Percentiles rank a stretch among this genome's conserved stretches.
Conservation (phyloP, 2,113 vertebrate genomes). For the Trematomus loennbergii region DNA sequence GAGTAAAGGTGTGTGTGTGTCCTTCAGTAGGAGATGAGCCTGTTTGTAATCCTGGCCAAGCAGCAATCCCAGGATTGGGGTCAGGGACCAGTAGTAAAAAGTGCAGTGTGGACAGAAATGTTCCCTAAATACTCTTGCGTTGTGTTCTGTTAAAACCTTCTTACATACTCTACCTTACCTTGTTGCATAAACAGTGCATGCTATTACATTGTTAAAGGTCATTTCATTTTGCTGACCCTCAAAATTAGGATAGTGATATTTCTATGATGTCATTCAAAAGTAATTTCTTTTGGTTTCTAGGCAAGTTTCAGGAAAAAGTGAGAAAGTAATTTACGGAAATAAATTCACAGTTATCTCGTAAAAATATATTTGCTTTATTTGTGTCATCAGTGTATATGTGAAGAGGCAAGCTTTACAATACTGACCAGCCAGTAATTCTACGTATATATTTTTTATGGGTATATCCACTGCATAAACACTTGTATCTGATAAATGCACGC, state of each 20-base stretch:
- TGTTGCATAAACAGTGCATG: not conserved
- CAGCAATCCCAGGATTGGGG: conserved; percentile 86
- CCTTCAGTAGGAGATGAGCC: conserved; percentile 76
- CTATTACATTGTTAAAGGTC: not conserved
- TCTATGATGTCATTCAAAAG: too few relatives aligned
- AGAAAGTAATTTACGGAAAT: not conserved
- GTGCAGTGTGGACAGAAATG: conserved; percentile 79
- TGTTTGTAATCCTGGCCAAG: conserved; percentile 78
- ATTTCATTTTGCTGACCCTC: not conserved
- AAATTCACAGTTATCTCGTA: conserved; percentile 45
- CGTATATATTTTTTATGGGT: not conserved
- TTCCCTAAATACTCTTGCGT: conserved; percentile 56
- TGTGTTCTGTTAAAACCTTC: conserved; percentile 62
- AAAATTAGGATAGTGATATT: not conserved
- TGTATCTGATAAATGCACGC: conserved; percentile 18
- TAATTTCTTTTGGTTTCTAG: not conserved
- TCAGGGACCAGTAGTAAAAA: conserved; percentile 81
- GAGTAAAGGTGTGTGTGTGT: conserved; percentile 28
- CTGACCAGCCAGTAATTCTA: conserved; percentile 17
- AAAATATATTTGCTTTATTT: conserved; percentile 83
- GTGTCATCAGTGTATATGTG: conserved; percentile 46
- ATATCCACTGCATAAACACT: not conserved
- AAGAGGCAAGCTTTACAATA: conserved; percentile 49
- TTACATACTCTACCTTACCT: conserved; percentile 3
- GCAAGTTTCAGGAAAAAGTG: not conserved